A percentile compares a stretch with the other conserved stretches of the same genome.
Evolutionary conservation across 1,140 invertebrate species (phyloP).

Genomic region (Pemphigus obesinymphae): DNA sequence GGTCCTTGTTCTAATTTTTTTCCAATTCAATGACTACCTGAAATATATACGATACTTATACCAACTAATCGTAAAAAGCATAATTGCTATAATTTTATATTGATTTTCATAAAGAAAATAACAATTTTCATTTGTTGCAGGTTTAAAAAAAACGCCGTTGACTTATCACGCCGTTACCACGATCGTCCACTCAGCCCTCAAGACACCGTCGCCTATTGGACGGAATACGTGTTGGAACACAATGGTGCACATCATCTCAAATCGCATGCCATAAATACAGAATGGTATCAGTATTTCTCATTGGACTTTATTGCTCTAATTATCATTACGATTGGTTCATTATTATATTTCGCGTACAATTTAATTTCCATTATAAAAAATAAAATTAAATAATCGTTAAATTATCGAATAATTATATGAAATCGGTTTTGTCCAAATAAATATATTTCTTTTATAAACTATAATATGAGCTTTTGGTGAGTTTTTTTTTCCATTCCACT

Average conservation of each 20-base stretch:
- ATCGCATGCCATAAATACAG: conserved; percentile 22
- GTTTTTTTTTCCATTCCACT: neutral
- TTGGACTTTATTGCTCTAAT: conserved; percentile 36
- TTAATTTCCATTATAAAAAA: neutral
- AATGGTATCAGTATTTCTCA: conserved; percentile 42
- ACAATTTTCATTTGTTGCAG: neutral
- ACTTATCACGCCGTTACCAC: conserved; percentile 14
- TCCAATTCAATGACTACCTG: too few species aligned
- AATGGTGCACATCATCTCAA: conserved; percentile 48
- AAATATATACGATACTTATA: too few species aligned
- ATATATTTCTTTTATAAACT: neutral
- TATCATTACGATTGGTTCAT: neutral
- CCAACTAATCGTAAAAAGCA: too few species aligned
- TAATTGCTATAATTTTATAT: too few species aligned
- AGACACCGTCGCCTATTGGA: conserved; percentile 58
- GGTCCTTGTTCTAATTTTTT: too few species aligned
- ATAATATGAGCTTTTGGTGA: neutral
- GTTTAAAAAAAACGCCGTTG: conserved; percentile 12
- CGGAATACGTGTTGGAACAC: conserved; percentile 55
- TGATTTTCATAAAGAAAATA: too few species aligned
- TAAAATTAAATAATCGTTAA: neutral
- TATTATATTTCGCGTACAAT: neutral
- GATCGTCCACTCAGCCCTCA: conserved; percentile 52
- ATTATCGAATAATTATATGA: neutral
- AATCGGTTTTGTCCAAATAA: too few species aligned